Evolutionary conservation across 92 coral and sea anemone genomes (phyloP), one percentile per base, ranked within the genome.

Genomic region (Palythoa grandis): DNA sequence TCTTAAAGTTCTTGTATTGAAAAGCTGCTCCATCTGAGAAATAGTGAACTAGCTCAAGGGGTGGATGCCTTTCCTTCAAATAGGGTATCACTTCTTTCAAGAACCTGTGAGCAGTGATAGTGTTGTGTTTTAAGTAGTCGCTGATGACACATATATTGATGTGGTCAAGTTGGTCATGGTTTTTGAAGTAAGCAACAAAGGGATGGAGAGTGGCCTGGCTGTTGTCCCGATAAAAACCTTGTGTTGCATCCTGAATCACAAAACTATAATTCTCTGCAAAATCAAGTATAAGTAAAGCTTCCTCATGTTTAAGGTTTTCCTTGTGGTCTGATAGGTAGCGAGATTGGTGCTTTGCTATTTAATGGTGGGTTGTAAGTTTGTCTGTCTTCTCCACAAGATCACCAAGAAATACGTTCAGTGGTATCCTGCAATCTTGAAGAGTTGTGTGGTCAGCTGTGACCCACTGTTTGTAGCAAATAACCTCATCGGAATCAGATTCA

Each of bases 221-320:
- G 54, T 5, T 5, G 54, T 52, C 54, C 54, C 54, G 11, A 52
- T 52, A 11, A 52, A 52, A 52, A 52, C 54, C 54, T 52, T 52
- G 54, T 52, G 54, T 11, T 52, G 54, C 54, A 11, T 52, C 54
- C 54, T 52, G 54, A 52, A 52, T 52, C 54, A 52, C 54, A 52
- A 52, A 52, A 52, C n/a, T n/a, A n/a, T 83, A 70, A 83, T 85
- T 74, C 29, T 85, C 58, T n/a, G 88, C 88, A 58, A 85, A 85
- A 75, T 85, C 88, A 11, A 72, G 17, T 38, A 85, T 40, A 24
- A 75, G 22, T 23, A 74, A 74, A 74, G 37, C 74, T 60, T 60
- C 38, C 68, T 37, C 25, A 37, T 35, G 72, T 22, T 29, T 20
- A 74, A 85, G 48, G 35, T 20, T 72, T 50, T 84, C 80, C 72